Base-by-base conservation (phyloP, 2,797 vertebrate genomes). In the Xenopus petersii region DNA sequence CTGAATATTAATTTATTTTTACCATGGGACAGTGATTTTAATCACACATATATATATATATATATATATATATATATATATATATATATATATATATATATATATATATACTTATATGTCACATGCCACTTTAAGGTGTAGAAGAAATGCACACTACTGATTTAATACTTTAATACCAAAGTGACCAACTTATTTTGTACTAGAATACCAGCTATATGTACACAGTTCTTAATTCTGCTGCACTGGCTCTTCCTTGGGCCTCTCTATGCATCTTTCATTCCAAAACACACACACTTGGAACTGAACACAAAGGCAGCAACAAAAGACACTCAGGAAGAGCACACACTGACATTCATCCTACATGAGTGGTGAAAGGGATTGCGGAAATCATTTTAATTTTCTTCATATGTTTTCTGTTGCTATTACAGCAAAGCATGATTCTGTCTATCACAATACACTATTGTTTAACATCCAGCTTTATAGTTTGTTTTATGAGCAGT, bases 371-470 rank as follows among this genome's bases (percentile, higher is more conserved):
- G 83, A 89, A 86, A 91, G 87, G 79, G 42, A 65, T 82, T 77
- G 76, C 83, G 82, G 83, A 88, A 87, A 84, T 86, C 36, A 79
- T 87, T 86, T 91, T 88, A 88, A 89, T 90, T 86, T 82, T 88
- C 87, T 82, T 89, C 88, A 85, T 85, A 86, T 88, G 87, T 86
- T 88, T 88, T 84, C 54, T 73, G 80, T 83, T 84, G 83, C 80
- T 86, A 77, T 85, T 87, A 79, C 70, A 85, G 59, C 75, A 84
- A 86, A 82, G 72, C 15, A 84, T 85, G 85, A 79, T 80, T 30
- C 26, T 30, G 4, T 84, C 80, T 78, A 81, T 90, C 84, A 87
- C 80, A 89, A 81, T 80, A 75, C 80, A 56, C 81, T 83, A 81
- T 89, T 88, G 83, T 88, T 88, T 85, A 81, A 87, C 77, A 81